Percentiles rank a stretch among this genome's conserved stretches.
phyloP scores from a whole-genome alignment of 2,113 vertebrate species.

The Coptodon bakossiorum region DNA sequence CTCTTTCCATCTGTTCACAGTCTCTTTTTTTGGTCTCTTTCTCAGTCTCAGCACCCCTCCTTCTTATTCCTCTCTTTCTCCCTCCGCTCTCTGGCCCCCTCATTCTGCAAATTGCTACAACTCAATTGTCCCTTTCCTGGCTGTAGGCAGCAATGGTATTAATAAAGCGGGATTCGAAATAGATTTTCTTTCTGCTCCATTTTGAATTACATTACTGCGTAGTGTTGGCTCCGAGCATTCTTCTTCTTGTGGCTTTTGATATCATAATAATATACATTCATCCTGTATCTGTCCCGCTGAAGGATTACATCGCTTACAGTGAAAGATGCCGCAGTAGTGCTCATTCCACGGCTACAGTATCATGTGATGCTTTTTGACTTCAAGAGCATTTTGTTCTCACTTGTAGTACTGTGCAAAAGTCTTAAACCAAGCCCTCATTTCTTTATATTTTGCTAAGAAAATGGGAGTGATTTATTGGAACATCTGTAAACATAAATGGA shows the following conservation, averaged over 20 bases:
- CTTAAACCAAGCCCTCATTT: background rate
- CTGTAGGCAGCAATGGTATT: conserved; percentile 39
- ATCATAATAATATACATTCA: background rate
- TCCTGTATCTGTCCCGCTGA: background rate
- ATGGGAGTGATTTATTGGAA: background rate
- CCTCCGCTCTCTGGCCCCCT: background rate
- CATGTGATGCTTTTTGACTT: background rate
- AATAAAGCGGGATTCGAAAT: conserved; percentile 53
- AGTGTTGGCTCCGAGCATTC: conserved; percentile 22
- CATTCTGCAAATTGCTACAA: conserved; percentile 33
- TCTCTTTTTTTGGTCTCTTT: background rate
- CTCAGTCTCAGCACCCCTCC: background rate
- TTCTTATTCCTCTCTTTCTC: background rate
- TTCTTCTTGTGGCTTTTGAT: conserved; percentile 2
- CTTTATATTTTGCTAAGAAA: background rate
- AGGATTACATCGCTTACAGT: background rate
- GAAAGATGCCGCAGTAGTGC: background rate
- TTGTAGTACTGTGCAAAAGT: background rate
- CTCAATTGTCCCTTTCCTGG: conserved; percentile 14
- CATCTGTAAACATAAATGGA: background rate
- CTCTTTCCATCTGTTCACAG: background rate
- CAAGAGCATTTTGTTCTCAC: background rate
- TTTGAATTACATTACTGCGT: conserved; percentile 29
- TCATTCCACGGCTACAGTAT: background rate
- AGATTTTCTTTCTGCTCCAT: conserved; percentile 36